Evolutionary conservation across 2,113 vertebrate species (phyloP).

Genomic region (Hymenochirus boettgeri): DNA sequence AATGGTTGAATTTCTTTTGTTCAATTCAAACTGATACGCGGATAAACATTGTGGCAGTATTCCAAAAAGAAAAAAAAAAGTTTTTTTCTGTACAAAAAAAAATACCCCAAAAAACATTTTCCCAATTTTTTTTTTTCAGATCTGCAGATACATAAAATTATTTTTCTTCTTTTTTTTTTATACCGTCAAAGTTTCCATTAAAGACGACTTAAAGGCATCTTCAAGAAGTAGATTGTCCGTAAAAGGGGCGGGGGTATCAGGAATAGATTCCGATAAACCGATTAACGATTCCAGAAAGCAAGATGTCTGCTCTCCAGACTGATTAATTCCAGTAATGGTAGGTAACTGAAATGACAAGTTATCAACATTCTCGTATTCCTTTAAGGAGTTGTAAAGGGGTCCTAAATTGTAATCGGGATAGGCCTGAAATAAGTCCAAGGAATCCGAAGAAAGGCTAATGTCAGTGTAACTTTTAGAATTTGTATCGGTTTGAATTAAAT

Average conservation of each 20-base stretch:
- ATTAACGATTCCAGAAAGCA: constrained; percentile 91
- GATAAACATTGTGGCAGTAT: constrained; percentile 21
- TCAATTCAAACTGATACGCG: constrained; percentile 6
- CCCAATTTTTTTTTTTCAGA: background rate
- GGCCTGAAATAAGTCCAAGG: constrained; percentile 87
- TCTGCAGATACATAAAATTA: background rate
- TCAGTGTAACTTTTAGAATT: constrained; percentile 78
- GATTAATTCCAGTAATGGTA: constrained; percentile 70
- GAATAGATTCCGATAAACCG: constrained; percentile 80
- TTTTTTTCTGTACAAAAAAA: background rate
- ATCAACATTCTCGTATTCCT: constrained; percentile 81
- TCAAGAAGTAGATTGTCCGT: constrained; percentile 85
- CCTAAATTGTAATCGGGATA: constrained; percentile 86
- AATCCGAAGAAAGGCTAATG: constrained; percentile 87
- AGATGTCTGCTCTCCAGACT: constrained; percentile 67
- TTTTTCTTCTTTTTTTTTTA: constrained; percentile 50
- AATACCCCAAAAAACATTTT: constrained; percentile 21
- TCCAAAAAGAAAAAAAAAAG: no score
- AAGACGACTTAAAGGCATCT: constrained; percentile 80
- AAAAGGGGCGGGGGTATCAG: constrained; percentile 76
- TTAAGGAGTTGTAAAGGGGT: constrained; percentile 85
- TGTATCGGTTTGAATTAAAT: constrained; percentile 60
- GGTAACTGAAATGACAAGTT: constrained; percentile 76
- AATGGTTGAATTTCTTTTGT: background rate
- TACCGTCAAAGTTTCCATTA: constrained; percentile 84